Percentiles rank a stretch among this genome's conserved stretches.
Conservation (phyloP, 2,888 invertebrate genomes). For the Volucella inflata region DNA sequence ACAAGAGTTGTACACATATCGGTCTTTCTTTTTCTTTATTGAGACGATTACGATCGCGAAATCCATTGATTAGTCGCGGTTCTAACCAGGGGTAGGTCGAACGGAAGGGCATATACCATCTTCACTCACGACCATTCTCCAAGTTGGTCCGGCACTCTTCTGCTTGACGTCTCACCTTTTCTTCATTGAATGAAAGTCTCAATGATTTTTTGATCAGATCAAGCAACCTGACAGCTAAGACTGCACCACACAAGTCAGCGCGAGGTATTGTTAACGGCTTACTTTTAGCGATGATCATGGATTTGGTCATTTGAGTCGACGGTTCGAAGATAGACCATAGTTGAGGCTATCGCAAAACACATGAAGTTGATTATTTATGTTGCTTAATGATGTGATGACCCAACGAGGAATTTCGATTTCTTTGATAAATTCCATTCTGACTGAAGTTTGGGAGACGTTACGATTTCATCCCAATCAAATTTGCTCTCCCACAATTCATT, state of each 20-base stretch:
- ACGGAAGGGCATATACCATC: too few relatives aligned
- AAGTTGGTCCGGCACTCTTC: too few relatives aligned
- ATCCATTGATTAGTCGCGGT: too few relatives aligned
- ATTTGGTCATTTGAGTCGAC: slow-evolving; percentile 21
- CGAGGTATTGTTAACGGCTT: slow-evolving; percentile 36
- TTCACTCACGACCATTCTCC: too few relatives aligned
- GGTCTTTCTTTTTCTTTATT: too few relatives aligned
- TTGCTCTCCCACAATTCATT: slow-evolving; percentile 24
- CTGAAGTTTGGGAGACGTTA: slow-evolving; percentile 20
- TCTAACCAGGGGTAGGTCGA: too few relatives aligned
- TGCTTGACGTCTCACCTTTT: too few relatives aligned
- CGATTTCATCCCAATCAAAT: slow-evolving; percentile 27
- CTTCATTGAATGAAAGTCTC: slow-evolving; percentile 5
- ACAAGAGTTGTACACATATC: too few relatives aligned
- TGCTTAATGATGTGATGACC: slow-evolving; percentile 15
- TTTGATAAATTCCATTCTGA: slow-evolving; percentile 30
- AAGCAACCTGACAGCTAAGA: slow-evolving; percentile 21
- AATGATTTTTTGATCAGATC: slow-evolving; percentile 16
- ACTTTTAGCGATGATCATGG: slow-evolving; percentile 16
- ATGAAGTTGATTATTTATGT: slow-evolving; percentile 27
- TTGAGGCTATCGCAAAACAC: slow-evolving; percentile 28
- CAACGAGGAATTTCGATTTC: slow-evolving; percentile 34
- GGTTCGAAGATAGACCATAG: slow-evolving; percentile 35
- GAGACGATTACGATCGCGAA: too few relatives aligned
- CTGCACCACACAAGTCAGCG: slow-evolving; percentile 37